Percentiles rank a stretch among this genome's conserved stretches.
phyloP scores from a whole-genome alignment of 2,113 vertebrate genomes.

The Steatornis caripensis region DNA sequence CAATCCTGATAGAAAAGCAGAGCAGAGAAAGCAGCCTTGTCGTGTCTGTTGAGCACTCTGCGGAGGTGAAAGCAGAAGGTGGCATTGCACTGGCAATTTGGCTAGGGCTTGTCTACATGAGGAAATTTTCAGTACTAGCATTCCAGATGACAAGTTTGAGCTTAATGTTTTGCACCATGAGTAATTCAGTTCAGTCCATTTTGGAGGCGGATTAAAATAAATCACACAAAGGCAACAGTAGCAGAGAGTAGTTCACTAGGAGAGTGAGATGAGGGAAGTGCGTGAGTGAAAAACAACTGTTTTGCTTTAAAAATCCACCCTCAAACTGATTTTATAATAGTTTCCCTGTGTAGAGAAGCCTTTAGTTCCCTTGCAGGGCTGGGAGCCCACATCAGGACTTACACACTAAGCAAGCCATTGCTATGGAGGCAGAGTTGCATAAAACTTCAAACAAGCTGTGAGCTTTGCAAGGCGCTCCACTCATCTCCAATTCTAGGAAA shows the following conservation, averaged over 20 bases:
- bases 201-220: constrained; percentile 31
- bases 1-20: not conserved
- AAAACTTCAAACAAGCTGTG: constrained; percentile 10
- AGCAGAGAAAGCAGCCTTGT: not conserved
- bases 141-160: not conserved
- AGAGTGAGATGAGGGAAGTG: not conserved
- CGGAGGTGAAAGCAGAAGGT: not conserved
- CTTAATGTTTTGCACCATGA: constrained; percentile 4
- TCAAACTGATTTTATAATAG: constrained; percentile 30
- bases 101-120: not conserved
- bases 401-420: not conserved
- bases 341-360: not conserved
- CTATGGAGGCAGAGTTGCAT: not conserved
- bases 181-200: constrained; percentile 20
- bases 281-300: not conserved
- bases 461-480: not conserved
- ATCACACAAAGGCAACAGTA: constrained; percentile 5
- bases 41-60: not conserved
- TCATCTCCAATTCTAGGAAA: not conserved
- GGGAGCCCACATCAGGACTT: not conserved
- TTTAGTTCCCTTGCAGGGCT: not conserved
- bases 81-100: not conserved
- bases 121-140: constrained; percentile 15
- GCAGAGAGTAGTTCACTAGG: constrained; percentile 4
- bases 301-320: constrained; percentile 18